Evolutionary conservation across 2,797 vertebrate genomes (phyloP).

Genomic region (Enteromius afrohamiltoni): DNA sequence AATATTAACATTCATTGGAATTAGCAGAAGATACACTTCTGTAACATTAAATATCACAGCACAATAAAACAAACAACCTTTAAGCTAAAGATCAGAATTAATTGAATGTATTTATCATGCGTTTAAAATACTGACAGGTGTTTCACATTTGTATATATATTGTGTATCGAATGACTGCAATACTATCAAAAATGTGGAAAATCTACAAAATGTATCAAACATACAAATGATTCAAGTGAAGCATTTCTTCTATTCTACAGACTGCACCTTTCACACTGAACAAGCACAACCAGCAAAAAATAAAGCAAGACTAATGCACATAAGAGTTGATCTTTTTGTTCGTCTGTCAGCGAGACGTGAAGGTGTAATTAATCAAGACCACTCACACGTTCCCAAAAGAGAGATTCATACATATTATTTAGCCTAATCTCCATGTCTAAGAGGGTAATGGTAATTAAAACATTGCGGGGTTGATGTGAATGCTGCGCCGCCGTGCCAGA

Average conservation of each 20-base stretch:
- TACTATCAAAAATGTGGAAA: background rate
- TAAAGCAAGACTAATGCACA: background rate
- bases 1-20: background rate
- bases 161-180: background rate
- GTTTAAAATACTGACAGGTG: background rate
- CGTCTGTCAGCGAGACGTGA: background rate
- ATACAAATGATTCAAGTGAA: background rate
- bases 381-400: slow-evolving; percentile 37
- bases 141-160: background rate
- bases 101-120: background rate
- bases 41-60: background rate
- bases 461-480: slow-evolving; percentile 39
- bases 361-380: slow-evolving; percentile 32
- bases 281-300: background rate
- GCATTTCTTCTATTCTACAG: background rate
- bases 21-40: background rate
- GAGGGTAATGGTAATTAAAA: slow-evolving; percentile 60
- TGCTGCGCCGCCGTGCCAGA: slow-evolving; percentile 26
- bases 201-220: too few species aligned
- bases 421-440: slow-evolving; percentile 55
- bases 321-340: slow-evolving; percentile 2
- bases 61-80: background rate
- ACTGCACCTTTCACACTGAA: background rate
- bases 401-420: slow-evolving; percentile 42
- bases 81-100: background rate